A percentile compares a stretch with the other conserved stretches of the same genome.
Evolutionary conservation across 2,113 vertebrate genomes (phyloP).

Genomic region (Isichthys henryi): DNA sequence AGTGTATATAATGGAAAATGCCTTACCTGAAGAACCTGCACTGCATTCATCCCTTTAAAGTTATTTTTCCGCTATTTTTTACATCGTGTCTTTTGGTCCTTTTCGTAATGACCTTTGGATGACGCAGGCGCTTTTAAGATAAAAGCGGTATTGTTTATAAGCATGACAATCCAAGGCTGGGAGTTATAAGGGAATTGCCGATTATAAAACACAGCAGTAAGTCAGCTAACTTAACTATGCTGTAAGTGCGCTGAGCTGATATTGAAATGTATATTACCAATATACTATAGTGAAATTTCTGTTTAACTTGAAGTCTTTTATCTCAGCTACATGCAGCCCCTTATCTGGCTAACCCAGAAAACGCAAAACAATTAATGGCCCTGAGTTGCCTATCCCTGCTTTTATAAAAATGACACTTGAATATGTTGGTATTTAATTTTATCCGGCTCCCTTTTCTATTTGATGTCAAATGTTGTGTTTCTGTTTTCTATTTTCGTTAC

Average conservation of each 20-base stretch:
- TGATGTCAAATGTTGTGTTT: neutral
- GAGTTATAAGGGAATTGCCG: neutral
- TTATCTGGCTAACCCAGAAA: neutral
- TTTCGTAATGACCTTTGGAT: neutral
- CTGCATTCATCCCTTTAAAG: neutral
- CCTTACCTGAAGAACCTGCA: neutral
- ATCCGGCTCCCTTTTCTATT: neutral
- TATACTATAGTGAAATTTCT: neutral
- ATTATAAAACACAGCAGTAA: neutral
- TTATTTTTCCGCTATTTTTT: neutral
- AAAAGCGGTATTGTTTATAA: neutral
- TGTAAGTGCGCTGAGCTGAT: neutral
- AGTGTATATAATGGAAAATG: neutral
- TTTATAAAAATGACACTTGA: neutral
- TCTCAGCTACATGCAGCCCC: neutral
- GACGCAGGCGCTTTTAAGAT: neutral
- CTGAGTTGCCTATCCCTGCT: neutral
- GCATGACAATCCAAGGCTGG: neutral
- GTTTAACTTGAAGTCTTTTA: neutral
- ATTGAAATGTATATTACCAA: neutral
- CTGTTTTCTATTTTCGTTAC: neutral
- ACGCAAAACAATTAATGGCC: neutral
- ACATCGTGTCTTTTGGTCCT: neutral
- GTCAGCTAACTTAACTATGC: neutral
- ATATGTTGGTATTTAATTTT: neutral